Evolutionary conservation across 2,113 vertebrate genomes (phyloP).

Genomic region (Actenoides hombroni): DNA sequence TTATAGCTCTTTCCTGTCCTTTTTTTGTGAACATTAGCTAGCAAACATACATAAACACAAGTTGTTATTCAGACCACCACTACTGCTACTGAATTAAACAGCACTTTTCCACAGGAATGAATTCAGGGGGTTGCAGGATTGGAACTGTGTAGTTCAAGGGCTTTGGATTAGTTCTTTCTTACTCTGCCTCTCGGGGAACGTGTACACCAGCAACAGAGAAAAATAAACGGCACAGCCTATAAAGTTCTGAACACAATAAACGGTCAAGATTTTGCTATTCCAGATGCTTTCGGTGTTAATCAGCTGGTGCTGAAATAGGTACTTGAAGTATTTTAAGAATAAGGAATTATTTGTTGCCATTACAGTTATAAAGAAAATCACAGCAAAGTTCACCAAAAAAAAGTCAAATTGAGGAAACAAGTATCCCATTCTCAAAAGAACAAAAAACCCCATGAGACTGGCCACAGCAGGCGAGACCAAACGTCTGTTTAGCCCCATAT

Average conservation of each 20-base stretch:
- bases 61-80: neutral
- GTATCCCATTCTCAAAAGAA: neutral
- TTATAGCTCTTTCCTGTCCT: neutral
- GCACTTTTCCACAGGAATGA: neutral
- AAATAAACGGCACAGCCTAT: neutral
- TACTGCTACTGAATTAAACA: neutral
- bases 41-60: neutral
- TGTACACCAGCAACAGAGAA: neutral
- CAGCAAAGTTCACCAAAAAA: neutral
- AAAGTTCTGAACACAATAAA: neutral
- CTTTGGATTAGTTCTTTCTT: neutral
- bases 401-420: neutral
- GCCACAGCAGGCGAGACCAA: neutral
- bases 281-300: neutral
- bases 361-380: neutral
- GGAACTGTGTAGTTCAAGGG: neutral
- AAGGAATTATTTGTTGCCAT: neutral
- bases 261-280: neutral
- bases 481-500: neutral
- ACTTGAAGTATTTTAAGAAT: neutral
- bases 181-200: neutral
- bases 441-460: neutral
- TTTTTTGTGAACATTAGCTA: neutral
- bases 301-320: neutral
- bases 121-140: neutral